Conservation (phyloP, 2,888 invertebrate genomes). For the Chloromyia formosa region DNA sequence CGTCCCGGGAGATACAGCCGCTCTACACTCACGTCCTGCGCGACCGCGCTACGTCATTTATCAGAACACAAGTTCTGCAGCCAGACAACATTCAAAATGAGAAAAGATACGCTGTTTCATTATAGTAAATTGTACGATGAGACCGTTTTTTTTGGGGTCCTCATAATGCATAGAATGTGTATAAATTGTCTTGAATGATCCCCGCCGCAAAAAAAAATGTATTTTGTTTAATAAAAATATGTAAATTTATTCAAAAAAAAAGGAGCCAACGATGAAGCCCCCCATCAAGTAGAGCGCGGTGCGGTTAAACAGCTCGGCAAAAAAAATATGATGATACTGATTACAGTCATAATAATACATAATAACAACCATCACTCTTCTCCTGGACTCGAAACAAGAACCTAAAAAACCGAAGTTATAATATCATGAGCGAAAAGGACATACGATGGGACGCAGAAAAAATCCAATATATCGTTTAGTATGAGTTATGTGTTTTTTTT, state of each 20-base stretch:
- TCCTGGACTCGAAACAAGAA: too few relatives aligned
- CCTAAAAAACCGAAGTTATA: too few relatives aligned
- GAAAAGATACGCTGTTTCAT: constrained; percentile 11
- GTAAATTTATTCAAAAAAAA: constrained; percentile 33
- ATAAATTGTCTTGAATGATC: constrained; percentile 12
- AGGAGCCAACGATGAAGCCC: not conserved
- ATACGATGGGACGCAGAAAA: not conserved
- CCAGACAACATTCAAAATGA: not conserved
- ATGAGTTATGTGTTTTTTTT: too few relatives aligned
- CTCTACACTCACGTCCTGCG: not conserved
- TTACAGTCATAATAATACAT: constrained; percentile 32
- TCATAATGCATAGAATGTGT: constrained; percentile 21
- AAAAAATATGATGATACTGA: constrained; percentile 16
- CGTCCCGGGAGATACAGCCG: not conserved
- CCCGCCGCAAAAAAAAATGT: constrained; percentile 10
- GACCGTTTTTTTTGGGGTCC: constrained; percentile 18
- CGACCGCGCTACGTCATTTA: too few relatives aligned
- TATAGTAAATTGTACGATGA: constrained; percentile 25
- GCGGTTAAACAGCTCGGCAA: not conserved
- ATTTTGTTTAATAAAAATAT: constrained; percentile 26
- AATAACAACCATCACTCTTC: not conserved
- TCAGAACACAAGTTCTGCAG: not conserved
- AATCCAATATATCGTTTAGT: not conserved
- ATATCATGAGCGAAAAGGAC: not conserved
- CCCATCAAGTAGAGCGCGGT: too few relatives aligned